A percentile compares a stretch with the other conserved stretches of the same genome.
These are phyloP conservation scores for Andrena trimmerana DNA, from an alignment of 2,888 invertebrate species.

Conservation along the genomic window DNA sequence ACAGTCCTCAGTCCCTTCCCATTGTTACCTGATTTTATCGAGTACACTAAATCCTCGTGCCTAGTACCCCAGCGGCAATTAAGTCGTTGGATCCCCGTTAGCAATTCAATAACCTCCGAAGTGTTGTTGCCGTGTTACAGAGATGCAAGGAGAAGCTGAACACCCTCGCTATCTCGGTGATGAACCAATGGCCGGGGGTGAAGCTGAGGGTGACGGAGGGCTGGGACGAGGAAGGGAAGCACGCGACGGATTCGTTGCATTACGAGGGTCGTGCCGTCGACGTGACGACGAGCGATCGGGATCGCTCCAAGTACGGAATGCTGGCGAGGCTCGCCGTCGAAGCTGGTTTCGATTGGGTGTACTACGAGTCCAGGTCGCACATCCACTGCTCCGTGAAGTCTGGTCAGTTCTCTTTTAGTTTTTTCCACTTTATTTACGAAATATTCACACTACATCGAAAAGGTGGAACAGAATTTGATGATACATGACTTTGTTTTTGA, in stretches of 20 bases:
- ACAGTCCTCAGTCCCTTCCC: no score
- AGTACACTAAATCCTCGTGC: neutral
- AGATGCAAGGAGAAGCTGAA: conserved; percentile 98
- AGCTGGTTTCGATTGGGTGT: conserved; percentile 99
- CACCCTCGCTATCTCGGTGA: conserved; percentile 97
- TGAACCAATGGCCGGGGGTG: conserved; percentile 99
- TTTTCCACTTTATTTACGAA: neutral
- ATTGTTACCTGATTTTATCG: no score
- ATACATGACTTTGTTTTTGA: neutral
- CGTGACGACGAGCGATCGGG: conserved; percentile 97
- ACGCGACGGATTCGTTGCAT: conserved; percentile 94
- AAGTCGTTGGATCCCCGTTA: neutral
- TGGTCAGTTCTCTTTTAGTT: conserved; percentile 88
- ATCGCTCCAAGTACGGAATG: conserved; percentile 97
- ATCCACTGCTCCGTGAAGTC: conserved; percentile 99
- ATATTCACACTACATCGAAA: no score
- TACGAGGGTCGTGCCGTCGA: conserved; percentile 99
- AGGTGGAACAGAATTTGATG: no score
- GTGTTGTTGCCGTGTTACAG: conserved; percentile 81
- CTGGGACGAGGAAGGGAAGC: conserved; percentile 95
- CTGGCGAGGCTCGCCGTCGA: conserved; percentile 97
- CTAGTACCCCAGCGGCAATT: neutral
- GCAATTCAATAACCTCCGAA: conserved; percentile 24
- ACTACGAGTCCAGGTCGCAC: conserved; percentile 97
- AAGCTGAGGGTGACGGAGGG: conserved; percentile 96